Conservation (phyloP, 2,888 invertebrate species). For the Ophion costatus region DNA sequence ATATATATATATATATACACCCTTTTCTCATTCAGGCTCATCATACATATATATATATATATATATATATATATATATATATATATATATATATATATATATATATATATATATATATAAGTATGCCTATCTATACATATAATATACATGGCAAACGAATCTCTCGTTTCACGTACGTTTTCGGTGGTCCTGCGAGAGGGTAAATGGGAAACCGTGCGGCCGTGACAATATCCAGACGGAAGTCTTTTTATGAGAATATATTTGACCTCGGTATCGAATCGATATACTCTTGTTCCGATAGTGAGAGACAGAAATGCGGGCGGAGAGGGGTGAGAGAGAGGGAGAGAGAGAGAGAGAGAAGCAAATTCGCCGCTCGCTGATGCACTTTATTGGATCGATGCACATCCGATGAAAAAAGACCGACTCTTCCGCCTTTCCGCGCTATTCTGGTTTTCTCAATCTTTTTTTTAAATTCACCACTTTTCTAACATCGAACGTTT, state of each 20-base stretch:
- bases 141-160: slow-evolving; percentile 44
- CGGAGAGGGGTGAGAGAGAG: slow-evolving; percentile 12
- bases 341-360: slow-evolving; percentile 15
- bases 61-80: no score
- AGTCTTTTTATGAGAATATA: slow-evolving; percentile 69
- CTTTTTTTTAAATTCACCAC: not conserved
- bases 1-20: slow-evolving; percentile 28
- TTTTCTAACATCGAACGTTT: slow-evolving; percentile 19
- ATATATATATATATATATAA: slow-evolving; percentile 12
- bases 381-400: slow-evolving; percentile 60
- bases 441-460: not conserved
- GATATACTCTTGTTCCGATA: slow-evolving; percentile 60
- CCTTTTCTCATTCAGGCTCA: no score
- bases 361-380: slow-evolving; percentile 42
- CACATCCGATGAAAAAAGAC: slow-evolving; percentile 47
- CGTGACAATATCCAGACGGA: slow-evolving; percentile 67
- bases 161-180: slow-evolving; percentile 55
- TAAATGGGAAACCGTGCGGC: slow-evolving; percentile 67
- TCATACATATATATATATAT: not conserved
- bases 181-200: slow-evolving; percentile 56
- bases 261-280: slow-evolving; percentile 68
- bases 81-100: not conserved
- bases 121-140: slow-evolving; percentile 20
- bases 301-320: not conserved
- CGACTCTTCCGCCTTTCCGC: slow-evolving; percentile 4